phyloP scores from a whole-genome alignment of 2,888 invertebrate genomes.

The Calliphora vomitoria region DNA sequence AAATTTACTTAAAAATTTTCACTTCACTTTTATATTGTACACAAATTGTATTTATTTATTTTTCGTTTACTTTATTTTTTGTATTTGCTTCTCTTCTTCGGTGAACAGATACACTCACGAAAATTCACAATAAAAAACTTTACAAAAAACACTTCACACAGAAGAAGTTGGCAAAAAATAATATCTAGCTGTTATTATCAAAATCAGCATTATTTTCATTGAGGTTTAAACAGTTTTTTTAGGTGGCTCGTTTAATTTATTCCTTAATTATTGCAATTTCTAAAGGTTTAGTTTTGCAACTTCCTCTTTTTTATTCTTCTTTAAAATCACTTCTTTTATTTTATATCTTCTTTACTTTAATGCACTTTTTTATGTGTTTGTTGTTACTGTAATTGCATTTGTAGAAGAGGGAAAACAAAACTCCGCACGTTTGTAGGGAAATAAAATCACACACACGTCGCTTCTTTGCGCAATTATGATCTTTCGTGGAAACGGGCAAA shows the following conservation, averaged over 20 bases:
- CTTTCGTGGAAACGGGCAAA: conserved; percentile 61
- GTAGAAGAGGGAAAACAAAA: conserved; percentile 56
- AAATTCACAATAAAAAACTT: conserved; percentile 27
- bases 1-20: conserved; percentile 24
- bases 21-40: conserved; percentile 2
- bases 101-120: conserved; percentile 29
- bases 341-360: conserved; percentile 47
- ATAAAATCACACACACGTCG: conserved; percentile 28
- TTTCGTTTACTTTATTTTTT: conserved; percentile 37
- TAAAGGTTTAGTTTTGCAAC: conserved; percentile 54
- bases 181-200: conserved; percentile 16
- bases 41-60: conserved; percentile 21
- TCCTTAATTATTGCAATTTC: conserved; percentile 34
- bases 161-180: conserved; percentile 28
- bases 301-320: conserved; percentile 49
- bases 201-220: conserved; percentile 41
- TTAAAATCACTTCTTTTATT: conserved; percentile 44
- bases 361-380: conserved; percentile 55
- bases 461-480: conserved; percentile 2
- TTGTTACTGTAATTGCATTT: conserved; percentile 70
- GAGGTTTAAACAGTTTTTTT: not conserved
- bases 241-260: conserved; percentile 20
- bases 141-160: conserved; percentile 33
- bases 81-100: conserved; percentile 43
- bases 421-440: conserved; percentile 39